phyloP scores from a whole-genome alignment of 1,140 invertebrate genomes.

The Thalassaphorura encarpata region DNA sequence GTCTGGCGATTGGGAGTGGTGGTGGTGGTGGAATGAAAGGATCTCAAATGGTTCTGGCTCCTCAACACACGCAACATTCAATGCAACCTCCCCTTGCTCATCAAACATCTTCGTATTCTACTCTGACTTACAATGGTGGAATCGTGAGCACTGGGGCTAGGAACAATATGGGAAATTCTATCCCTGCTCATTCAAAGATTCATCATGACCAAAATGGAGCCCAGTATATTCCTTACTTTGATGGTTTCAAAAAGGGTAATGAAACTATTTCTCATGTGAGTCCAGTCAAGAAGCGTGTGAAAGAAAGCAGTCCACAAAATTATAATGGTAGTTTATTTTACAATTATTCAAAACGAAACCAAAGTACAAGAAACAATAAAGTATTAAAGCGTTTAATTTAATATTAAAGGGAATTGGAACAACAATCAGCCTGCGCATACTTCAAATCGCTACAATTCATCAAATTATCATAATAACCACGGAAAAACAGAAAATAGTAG shows the following conservation, averaged over 20 bases:
- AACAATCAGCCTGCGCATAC: slow-evolving; percentile 29
- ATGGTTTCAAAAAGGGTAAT: slow-evolving; percentile 34
- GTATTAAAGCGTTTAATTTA: not conserved
- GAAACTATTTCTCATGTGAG: slow-evolving; percentile 62
- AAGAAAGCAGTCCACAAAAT: slow-evolving; percentile 80
- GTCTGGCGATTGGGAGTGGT: slow-evolving; percentile 7
- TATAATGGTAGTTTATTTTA: slow-evolving; percentile 16
- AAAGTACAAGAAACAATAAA: slow-evolving; percentile 1
- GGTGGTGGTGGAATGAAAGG: slow-evolving; percentile 13
- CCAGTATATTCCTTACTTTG: slow-evolving; percentile 34
- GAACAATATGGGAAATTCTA: slow-evolving; percentile 27
- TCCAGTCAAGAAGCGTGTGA: slow-evolving; percentile 95
- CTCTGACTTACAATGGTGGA: slow-evolving; percentile 21
- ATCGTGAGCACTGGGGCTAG: slow-evolving; percentile 6
- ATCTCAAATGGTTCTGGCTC: slow-evolving; percentile 28
- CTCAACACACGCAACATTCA: slow-evolving; percentile 22
- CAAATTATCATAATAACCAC: slow-evolving; percentile 14
- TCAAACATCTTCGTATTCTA: slow-evolving; percentile 29
- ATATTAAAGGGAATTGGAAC: slow-evolving; percentile 26
- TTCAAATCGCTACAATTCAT: not conserved
- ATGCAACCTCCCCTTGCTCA: slow-evolving; percentile 31
- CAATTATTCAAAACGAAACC: not conserved
- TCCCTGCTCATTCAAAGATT: slow-evolving; percentile 30
- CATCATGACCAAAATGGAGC: slow-evolving; percentile 24
- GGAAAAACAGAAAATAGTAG: slow-evolving; percentile 15